Percentiles rank a stretch among this genome's conserved stretches.
These are phyloP conservation scores for Parasteatoda lunata DNA, from an alignment of 2,888 invertebrate species.

Conservation along the genomic window DNA sequence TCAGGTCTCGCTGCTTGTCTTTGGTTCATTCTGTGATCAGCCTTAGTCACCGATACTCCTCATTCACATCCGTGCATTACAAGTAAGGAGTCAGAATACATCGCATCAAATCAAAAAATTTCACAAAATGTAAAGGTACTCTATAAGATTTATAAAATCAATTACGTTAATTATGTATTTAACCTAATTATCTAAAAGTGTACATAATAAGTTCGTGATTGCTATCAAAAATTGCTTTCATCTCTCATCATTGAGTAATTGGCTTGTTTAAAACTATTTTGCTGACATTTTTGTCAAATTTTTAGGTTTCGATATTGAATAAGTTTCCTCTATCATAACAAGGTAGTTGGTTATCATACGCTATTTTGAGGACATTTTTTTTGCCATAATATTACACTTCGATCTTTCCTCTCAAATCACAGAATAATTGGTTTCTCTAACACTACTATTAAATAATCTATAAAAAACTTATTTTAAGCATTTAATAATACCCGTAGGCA, in stretches of 20 bases:
- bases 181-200: too few species aligned
- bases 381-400: too few species aligned
- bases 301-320: too few species aligned
- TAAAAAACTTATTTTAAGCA: too few species aligned
- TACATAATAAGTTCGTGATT: neutral
- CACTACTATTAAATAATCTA: too few species aligned
- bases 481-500: too few species aligned
- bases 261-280: too few species aligned
- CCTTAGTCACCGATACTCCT: slow-evolving; percentile 43
- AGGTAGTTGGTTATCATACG: too few species aligned
- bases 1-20: slow-evolving; percentile 34
- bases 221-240: neutral
- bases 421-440: too few species aligned
- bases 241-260: neutral
- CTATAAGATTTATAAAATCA: neutral
- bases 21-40: slow-evolving; percentile 52
- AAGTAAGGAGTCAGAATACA: slow-evolving; percentile 33
- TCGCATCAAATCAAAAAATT: slow-evolving; percentile 38
- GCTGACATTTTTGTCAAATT: neutral
- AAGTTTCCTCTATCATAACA: too few species aligned
- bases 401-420: too few species aligned
- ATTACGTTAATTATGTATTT: neutral
- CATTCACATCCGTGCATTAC: slow-evolving; percentile 44
- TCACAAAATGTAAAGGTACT: slow-evolving; percentile 35
- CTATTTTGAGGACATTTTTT: too few species aligned